phyloP scores from a whole-genome alignment of 2,113 vertebrate species.

The Brachionichthys hirsutus region DNA sequence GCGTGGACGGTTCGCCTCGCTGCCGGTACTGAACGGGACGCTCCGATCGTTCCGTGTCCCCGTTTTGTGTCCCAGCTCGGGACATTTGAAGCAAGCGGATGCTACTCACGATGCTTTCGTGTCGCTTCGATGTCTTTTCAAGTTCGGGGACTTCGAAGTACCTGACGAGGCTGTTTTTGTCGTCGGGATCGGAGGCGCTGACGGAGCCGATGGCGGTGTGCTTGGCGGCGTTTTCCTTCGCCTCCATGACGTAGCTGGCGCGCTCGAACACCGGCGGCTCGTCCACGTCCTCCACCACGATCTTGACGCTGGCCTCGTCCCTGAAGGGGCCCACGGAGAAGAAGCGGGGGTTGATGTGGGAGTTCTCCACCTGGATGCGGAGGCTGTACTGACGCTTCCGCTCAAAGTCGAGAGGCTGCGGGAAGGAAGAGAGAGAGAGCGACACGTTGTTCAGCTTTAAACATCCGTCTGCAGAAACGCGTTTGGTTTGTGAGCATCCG shows the following conservation, averaged over 20 bases:
- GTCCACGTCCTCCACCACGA: conserved; percentile 89
- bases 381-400: conserved; percentile 86
- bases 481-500: conserved; percentile 27
- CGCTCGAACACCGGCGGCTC: conserved; percentile 90
- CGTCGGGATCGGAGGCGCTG: conserved; percentile 88
- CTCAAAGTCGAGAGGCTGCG: conserved; percentile 89
- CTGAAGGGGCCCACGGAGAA: conserved; percentile 87
- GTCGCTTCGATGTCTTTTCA: background rate
- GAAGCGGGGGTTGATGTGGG: conserved; percentile 84
- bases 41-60: too few relatives aligned
- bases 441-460: background rate
- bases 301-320: conserved; percentile 86
- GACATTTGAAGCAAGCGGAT: too few relatives aligned
- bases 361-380: conserved; percentile 90
- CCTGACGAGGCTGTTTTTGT: conserved; percentile 86
- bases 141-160: conserved; percentile 47
- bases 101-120: background rate
- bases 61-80: background rate
- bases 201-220: conserved; percentile 84
- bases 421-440: background rate
- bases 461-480: conserved; percentile 20
- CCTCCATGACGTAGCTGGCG: conserved; percentile 86
- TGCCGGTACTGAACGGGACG: conserved; percentile 35
- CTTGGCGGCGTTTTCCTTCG: conserved; percentile 84
- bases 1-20: conserved; percentile 22